phyloP scores from a whole-genome alignment of 2,113 vertebrate species.

The Chamaea fasciata region DNA sequence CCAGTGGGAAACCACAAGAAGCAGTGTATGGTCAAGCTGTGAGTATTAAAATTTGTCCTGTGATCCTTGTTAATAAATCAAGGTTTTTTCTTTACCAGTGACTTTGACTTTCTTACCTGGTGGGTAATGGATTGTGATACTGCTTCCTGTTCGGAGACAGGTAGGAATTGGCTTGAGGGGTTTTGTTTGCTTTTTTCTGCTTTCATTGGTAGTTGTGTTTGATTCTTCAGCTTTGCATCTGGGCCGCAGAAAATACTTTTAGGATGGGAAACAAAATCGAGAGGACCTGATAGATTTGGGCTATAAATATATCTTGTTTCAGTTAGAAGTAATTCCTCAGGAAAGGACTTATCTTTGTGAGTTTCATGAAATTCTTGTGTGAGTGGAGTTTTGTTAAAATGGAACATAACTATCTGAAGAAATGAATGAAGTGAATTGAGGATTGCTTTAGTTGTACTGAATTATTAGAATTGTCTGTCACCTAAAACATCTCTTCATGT shows the following conservation, averaged over 20 bases:
- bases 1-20: conserved; percentile 91
- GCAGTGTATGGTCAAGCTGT: conserved; percentile 97
- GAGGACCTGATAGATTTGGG: not conserved
- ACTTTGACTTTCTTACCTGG: not conserved
- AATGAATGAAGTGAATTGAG: not conserved
- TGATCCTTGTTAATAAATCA: not conserved
- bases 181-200: not conserved
- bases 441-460: not conserved
- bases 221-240: not conserved
- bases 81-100: not conserved
- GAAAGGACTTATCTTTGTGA: not conserved
- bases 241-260: not conserved
- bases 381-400: not conserved
- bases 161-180: not conserved
- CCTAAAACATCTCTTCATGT: not conserved
- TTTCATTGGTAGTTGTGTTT: not conserved
- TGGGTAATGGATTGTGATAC: fast-evolving
- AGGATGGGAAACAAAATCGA: not conserved
- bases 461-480: not conserved
- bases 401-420: not conserved
- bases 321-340: not conserved
- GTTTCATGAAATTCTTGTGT: not conserved
- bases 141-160: not conserved
- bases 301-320: not conserved
- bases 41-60: conserved; percentile 57